These are phyloP conservation scores for Rapana venosa DNA, from an alignment of 2,888 invertebrate species.

Conservation along the genomic window DNA sequence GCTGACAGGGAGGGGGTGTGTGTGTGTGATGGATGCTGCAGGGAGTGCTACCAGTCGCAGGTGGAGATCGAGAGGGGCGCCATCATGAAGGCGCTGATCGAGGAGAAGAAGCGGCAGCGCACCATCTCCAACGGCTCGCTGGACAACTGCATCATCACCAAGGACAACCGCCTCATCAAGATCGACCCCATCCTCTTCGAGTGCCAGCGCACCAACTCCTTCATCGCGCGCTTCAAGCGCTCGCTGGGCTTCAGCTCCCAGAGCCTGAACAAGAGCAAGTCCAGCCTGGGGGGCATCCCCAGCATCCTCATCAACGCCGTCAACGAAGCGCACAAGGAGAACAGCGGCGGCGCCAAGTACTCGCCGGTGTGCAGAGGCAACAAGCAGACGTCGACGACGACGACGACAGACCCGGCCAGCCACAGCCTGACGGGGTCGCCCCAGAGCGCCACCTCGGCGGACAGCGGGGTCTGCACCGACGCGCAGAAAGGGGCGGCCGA, in stretches of 20 bases:
- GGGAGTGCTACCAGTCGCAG: constrained; percentile 36
- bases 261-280: constrained; percentile 67
- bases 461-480: constrained; percentile 31
- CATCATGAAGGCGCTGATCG: constrained; percentile 77
- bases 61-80: constrained; percentile 66
- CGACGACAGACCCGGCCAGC: too few relatives aligned
- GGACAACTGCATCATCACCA: constrained; percentile 77
- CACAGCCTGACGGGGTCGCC: background rate
- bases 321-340: constrained; percentile 51
- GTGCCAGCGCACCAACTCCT: constrained; percentile 64
- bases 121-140: constrained; percentile 76
- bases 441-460: constrained; percentile 19
- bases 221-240: constrained; percentile 67
- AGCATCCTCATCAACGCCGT: constrained; percentile 57
- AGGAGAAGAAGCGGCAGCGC: constrained; percentile 76
- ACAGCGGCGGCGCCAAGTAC: background rate
- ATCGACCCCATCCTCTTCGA: constrained; percentile 66
- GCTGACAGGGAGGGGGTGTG: too few relatives aligned
- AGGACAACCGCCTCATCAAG: constrained; percentile 74
- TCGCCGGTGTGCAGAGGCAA: constrained; percentile 57
- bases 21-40: background rate
- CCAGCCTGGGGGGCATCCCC: constrained; percentile 61
- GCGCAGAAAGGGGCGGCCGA: constrained; percentile 24
- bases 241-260: constrained; percentile 69
- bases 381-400: constrained; percentile 24